Conservation (phyloP, 1,140 invertebrate genomes). For the Papilio machaon region DNA sequence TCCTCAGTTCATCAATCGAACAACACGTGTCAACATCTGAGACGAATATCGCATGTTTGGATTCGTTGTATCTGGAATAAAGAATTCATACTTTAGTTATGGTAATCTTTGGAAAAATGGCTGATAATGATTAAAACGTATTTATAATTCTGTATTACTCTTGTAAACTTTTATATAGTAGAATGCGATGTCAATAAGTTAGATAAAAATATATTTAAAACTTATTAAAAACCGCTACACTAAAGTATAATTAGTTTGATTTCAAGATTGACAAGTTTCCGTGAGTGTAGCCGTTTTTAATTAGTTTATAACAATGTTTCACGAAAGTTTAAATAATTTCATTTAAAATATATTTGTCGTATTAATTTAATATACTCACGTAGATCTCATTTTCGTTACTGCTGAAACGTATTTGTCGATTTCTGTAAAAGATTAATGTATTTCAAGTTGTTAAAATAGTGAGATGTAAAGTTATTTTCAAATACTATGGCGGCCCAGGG, state of each 20-base stretch:
- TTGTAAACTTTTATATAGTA: too few species aligned
- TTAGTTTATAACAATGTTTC: too few species aligned
- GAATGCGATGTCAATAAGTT: too few species aligned
- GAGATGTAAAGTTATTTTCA: not conserved
- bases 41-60: not conserved
- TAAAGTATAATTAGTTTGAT: too few species aligned
- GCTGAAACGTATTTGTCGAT: conserved; percentile 1
- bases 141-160: too few species aligned
- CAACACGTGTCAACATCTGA: conserved; percentile 1
- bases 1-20: conserved; percentile 1
- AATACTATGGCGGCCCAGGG: not conserved
- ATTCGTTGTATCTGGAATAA: not conserved
- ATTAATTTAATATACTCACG: not conserved
- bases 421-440: not conserved
- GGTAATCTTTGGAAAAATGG: too few species aligned
- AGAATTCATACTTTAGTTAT: not conserved
- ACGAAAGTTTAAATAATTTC: too few species aligned
- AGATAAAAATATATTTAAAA: too few species aligned
- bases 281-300: too few species aligned
- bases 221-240: too few species aligned
- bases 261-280: too few species aligned
- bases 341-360: not conserved
- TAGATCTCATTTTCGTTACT: not conserved
- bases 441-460: not conserved
- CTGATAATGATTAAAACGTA: too few species aligned